These are phyloP conservation scores for Teleogryllus oceanicus DNA, from an alignment of 2,888 invertebrate genomes.

Conservation along the genomic window DNA sequence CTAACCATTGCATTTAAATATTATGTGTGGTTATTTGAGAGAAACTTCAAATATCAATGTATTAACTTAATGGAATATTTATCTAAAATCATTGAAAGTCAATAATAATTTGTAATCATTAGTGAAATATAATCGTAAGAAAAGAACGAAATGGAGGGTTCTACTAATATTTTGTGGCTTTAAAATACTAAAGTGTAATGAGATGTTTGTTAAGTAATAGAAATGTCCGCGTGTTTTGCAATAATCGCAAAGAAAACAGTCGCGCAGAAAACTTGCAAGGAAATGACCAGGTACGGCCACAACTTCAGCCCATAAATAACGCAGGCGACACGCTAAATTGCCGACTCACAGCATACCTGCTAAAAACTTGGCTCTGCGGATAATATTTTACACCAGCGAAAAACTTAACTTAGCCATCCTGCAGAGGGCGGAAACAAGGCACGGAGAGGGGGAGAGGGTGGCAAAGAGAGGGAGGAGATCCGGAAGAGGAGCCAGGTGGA, in stretches of 20 bases:
- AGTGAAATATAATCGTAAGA: no score
- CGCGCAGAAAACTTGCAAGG: neutral
- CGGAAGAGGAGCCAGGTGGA: neutral
- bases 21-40: no score
- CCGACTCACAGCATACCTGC: neutral
- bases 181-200: neutral
- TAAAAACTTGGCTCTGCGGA: neutral
- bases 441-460: neutral
- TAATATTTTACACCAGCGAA: neutral
- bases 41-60: no score
- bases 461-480: neutral
- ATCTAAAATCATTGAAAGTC: no score
- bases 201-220: neutral
- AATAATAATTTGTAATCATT: no score
- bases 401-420: neutral
- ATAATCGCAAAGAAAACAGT: neutral
- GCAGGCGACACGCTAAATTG: neutral
- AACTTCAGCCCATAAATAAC: neutral
- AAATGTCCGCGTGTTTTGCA: neutral
- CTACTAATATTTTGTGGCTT: no score
- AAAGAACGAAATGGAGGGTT: no score
- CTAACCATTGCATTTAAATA: no score
- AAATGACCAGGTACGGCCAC: constrained; percentile 18
- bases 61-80: no score
- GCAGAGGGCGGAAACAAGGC: neutral